Evolutionary conservation across 2,888 invertebrate species (phyloP).

Genomic region (Cataglyphis livida): DNA sequence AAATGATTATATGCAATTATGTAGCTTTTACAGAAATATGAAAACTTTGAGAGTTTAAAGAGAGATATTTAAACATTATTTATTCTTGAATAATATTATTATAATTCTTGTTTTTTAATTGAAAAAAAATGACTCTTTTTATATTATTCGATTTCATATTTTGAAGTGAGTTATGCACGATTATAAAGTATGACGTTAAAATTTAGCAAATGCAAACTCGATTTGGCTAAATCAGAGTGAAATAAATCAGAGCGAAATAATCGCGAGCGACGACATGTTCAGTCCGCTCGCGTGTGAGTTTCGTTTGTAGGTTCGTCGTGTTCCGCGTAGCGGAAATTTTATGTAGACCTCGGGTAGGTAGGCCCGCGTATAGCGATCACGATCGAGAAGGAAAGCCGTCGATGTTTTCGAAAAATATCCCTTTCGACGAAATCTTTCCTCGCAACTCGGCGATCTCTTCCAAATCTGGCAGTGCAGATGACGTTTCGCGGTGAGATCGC

Average conservation of each 20-base stretch:
- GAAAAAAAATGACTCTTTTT: not conserved
- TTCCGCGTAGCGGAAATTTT: constrained; percentile 60
- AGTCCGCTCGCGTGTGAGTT: constrained; percentile 58
- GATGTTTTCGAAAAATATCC: constrained; percentile 4
- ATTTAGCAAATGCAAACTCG: constrained; percentile 3
- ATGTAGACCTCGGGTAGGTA: constrained; percentile 62
- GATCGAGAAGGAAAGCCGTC: not conserved
- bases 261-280: constrained; percentile 59
- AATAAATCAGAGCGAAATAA: constrained; percentile 31
- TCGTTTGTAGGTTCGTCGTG: constrained; percentile 64
- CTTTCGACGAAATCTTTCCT: not conserved
- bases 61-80: not conserved
- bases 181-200: not conserved
- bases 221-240: constrained; percentile 5
- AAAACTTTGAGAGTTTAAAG: not conserved
- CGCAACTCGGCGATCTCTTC: constrained; percentile 16
- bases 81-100: not conserved
- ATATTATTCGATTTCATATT: not conserved
- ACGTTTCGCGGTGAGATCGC: constrained; percentile 67
- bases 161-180: not conserved
- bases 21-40: not conserved
- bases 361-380: constrained; percentile 35
- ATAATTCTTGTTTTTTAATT: not conserved
- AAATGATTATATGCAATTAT: not conserved
- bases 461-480: constrained; percentile 68